A percentile compares a stretch with the other conserved stretches of the same genome.
Conservation (phyloP, 2,113 vertebrate genomes). For the Ctenomys sociabilis region DNA sequence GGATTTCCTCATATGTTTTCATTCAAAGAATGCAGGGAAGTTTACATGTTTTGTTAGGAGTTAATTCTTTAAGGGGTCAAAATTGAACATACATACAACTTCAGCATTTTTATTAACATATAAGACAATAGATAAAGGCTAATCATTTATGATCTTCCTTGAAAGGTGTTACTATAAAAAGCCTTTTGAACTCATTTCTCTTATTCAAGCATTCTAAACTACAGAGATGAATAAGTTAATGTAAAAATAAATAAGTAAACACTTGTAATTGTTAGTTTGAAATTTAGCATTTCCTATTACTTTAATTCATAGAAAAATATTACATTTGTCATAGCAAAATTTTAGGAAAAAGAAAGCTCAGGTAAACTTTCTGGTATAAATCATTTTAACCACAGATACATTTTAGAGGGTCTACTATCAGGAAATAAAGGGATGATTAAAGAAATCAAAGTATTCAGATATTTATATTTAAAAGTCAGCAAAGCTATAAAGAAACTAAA, state of each 20-base stretch:
- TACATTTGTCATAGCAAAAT: constrained; percentile 25
- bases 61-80: neutral
- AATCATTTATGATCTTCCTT: neutral
- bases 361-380: neutral
- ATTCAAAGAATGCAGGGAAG: neutral
- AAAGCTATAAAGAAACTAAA: neutral
- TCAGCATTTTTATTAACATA: neutral
- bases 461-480: constrained; percentile 13
- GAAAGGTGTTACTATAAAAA: neutral
- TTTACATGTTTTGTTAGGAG: constrained; percentile 23
- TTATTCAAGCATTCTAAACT: neutral
- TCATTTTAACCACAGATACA: neutral
- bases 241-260: constrained; percentile 42
- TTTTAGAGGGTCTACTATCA: neutral
- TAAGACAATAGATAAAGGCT: neutral
- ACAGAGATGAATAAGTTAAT: neutral
- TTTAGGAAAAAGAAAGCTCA: constrained; percentile 16
- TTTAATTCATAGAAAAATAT: constrained; percentile 3
- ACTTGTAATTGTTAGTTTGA: neutral
- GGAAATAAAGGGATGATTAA: neutral
- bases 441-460: neutral
- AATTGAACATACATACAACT: neutral
- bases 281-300: constrained; percentile 1
- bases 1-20: neutral
- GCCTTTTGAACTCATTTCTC: neutral